Evolutionary conservation across 2,888 invertebrate genomes (phyloP), one percentile per base, ranked within the genome.

Genomic region (Synanthedon formicaeformis): DNA sequence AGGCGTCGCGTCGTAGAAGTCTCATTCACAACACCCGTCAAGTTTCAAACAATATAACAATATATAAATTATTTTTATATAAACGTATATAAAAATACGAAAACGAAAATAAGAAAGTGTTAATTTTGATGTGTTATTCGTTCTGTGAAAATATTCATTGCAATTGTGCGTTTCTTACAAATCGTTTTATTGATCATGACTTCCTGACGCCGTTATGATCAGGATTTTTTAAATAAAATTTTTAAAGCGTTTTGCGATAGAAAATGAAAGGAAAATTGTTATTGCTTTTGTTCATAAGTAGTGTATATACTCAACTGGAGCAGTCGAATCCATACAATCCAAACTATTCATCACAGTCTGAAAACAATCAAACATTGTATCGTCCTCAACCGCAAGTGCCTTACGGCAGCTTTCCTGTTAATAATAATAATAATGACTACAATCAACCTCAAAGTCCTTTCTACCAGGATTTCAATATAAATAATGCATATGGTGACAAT

Each of bases 351-450:
- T 72, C 73, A 16, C 75, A 72, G 56, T 60, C 64, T 6, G 73
- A 71, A 48, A 75, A 59, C 52, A 72, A 65, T 57, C 74, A 73
- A 56, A 67, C 78, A 14, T 59, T 57, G 23, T 83, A 84, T 56
- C 75, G 81, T 54, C 72, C 74, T 23, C 81, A 79, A 56, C 55
- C 69, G 52, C 83, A 83, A 67, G 64, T 78, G 57, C 83, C 86
- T 45, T 86, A 81, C 62, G 86, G 86, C 12, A 81, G 82, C 60
- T 81, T 79, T 56, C 75, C 85, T 14, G 78, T 84, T 12, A 84
- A 80, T 58, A 60, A 58, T 12, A 84, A 80, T 58, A 60, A 58
- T 27, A 81, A 81, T 60, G 82, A 85, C 41, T 82, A 75, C 57
- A 69, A 66, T 51, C 71, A 66, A 52, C 65, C 75, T 2, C 87